These are phyloP conservation scores for Ceratoteleas bidentatus DNA, from an alignment of 1,140 invertebrate genomes.

Conservation along the genomic window DNA sequence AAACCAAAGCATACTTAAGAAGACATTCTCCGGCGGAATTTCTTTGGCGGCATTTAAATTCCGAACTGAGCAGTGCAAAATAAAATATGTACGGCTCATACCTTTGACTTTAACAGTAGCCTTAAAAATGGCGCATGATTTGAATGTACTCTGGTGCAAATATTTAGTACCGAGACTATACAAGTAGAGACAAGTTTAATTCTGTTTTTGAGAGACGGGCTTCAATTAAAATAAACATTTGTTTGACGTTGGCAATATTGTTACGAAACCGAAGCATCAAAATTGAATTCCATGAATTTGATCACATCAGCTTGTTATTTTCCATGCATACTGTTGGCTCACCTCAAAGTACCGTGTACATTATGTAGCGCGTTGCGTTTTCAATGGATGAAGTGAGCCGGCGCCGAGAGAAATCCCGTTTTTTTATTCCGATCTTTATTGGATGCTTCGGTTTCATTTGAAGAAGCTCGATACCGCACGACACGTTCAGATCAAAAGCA, in stretches of 20 bases:
- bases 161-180: background rate
- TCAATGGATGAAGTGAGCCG: slow-evolving; percentile 19
- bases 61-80: background rate
- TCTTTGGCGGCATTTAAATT: background rate
- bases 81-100: too few species aligned
- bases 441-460: slow-evolving; percentile 24
- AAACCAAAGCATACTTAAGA: too few species aligned
- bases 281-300: slow-evolving; percentile 14
- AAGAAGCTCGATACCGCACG: slow-evolving; percentile 18
- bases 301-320: slow-evolving; percentile 28
- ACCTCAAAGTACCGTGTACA: slow-evolving; percentile 20
- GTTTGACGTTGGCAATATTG: slow-evolving; percentile 7
- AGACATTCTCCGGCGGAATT: too few species aligned
- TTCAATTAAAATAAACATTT: slow-evolving; percentile 14
- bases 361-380: slow-evolving; percentile 20
- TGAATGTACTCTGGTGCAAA: background rate
- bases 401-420: slow-evolving; percentile 5
- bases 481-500: slow-evolving; percentile 12
- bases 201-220: background rate
- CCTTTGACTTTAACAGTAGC: background rate
- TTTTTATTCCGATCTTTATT: slow-evolving; percentile 21
- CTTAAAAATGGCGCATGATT: background rate
- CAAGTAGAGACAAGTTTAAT: background rate
- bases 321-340: slow-evolving; percentile 18
- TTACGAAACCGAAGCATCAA: slow-evolving; percentile 8